Conservation (phyloP, 2,113 vertebrate genomes). For the Sylvietta virens region DNA sequence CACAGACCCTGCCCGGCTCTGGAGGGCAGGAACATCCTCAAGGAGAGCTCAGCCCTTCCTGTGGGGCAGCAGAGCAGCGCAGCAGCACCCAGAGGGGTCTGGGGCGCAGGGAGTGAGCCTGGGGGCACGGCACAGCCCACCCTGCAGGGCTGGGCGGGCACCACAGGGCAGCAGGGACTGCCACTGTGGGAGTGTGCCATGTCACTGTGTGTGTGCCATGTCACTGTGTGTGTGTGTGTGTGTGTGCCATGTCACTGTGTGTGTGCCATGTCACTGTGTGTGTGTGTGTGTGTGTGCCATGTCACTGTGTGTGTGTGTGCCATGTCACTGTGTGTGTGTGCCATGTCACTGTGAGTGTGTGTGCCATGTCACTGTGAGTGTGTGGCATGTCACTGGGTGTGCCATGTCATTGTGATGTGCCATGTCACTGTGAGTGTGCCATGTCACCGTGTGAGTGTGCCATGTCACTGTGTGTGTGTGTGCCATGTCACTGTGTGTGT, state of each 20-base stretch:
- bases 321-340: neutral
- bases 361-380: neutral
- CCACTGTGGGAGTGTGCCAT: neutral
- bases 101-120: too few relatives aligned
- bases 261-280: neutral
- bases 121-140: neutral
- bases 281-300: neutral
- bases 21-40: neutral
- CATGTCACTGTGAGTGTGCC: neutral
- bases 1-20: neutral
- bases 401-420: neutral
- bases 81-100: neutral
- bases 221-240: neutral
- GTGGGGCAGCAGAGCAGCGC: neutral
- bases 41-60: neutral
- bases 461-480: neutral
- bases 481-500: neutral
- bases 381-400: neutral
- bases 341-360: neutral
- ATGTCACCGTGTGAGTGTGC: neutral
- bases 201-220: neutral
- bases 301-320: neutral
- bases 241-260: neutral
- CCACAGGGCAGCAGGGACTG: neutral
- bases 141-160: neutral